These are phyloP conservation scores for Chymomyza caudatula DNA, from an alignment of 2,888 invertebrate genomes.

Conservation along the genomic window DNA sequence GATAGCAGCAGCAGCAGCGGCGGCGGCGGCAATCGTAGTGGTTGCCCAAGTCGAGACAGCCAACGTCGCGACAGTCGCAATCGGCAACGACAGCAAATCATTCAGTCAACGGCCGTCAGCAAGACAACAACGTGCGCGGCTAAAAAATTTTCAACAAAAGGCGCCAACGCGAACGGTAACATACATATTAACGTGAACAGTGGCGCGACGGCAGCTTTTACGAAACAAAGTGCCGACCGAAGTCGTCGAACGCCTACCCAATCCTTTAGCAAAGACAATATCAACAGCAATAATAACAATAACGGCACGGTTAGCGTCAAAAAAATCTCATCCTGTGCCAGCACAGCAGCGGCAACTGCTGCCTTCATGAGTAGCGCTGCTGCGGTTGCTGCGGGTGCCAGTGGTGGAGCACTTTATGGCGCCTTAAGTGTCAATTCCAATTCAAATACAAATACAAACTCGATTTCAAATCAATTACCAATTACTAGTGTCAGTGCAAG, in stretches of 20 bases:
- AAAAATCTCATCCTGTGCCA: background rate
- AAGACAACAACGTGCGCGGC: constrained; percentile 75
- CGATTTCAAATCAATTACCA: background rate
- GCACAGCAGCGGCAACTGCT: constrained; percentile 58
- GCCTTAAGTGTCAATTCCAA: constrained; percentile 21
- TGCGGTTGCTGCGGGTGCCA: constrained; percentile 86
- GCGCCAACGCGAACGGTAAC: constrained; percentile 16
- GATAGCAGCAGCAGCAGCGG: constrained; percentile 35
- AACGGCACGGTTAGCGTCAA: background rate
- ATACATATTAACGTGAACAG: background rate
- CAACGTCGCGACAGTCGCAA: constrained; percentile 26
- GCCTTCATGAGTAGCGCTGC: constrained; percentile 85
- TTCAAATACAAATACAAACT: constrained; percentile 17
- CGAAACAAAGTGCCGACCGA: constrained; percentile 46
- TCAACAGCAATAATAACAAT: constrained; percentile 13
- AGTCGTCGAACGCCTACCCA: constrained; percentile 70
- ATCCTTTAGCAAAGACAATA: constrained; percentile 64
- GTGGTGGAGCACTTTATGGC: constrained; percentile 88
- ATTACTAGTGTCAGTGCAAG: constrained; percentile 10
- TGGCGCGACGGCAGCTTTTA: constrained; percentile 20
- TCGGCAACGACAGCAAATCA: constrained; percentile 71
- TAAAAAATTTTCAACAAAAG: constrained; percentile 43
- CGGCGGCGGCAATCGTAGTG: constrained; percentile 25
- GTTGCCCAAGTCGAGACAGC: background rate
- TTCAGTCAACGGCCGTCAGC: constrained; percentile 76